A percentile compares a stretch with the other conserved stretches of the same genome.
These are phyloP conservation scores for Andrena praecox DNA, from an alignment of 2,888 invertebrate genomes.

Conservation along the genomic window DNA sequence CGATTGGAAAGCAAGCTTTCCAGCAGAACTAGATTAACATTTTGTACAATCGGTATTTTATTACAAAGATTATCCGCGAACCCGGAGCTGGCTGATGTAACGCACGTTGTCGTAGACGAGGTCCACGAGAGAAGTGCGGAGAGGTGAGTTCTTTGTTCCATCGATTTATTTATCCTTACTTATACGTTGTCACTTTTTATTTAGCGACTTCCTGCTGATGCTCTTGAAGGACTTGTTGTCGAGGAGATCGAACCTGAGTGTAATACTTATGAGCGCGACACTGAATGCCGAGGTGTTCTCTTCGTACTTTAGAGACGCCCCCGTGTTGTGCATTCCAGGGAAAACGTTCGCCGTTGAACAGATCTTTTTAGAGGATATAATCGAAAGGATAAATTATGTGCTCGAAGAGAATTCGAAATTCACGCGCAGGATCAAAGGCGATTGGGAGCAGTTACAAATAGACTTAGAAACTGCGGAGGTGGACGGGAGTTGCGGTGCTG, in stretches of 20 bases:
- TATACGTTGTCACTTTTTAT: conserved; percentile 42
- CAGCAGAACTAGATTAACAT: conserved; percentile 92
- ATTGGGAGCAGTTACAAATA: conserved; percentile 87
- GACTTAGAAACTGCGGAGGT: conserved; percentile 89
- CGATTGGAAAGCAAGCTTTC: conserved; percentile 92
- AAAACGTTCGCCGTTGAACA: conserved; percentile 94
- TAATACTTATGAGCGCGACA: conserved; percentile 97
- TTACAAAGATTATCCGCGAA: conserved; percentile 93
- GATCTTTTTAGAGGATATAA: conserved; percentile 92
- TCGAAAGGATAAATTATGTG: conserved; percentile 88
- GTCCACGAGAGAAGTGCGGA: conserved; percentile 97
- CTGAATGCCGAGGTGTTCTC: conserved; percentile 94
- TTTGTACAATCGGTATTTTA: conserved; percentile 97
- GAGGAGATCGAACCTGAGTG: conserved; percentile 90
- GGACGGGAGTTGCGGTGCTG: conserved; percentile 86
- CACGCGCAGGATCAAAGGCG: conserved; percentile 88
- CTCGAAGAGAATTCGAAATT: conserved; percentile 88
- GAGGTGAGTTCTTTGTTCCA: conserved; percentile 86
- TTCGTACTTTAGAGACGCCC: conserved; percentile 92
- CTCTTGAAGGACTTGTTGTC: conserved; percentile 92
- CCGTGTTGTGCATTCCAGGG: conserved; percentile 93
- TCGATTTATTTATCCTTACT: conserved; percentile 11
- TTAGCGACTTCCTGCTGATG: conserved; percentile 93
- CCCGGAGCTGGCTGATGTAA: conserved; percentile 90
- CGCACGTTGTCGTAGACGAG: conserved; percentile 95